A percentile compares a stretch with the other conserved stretches of the same genome.
Conservation (phyloP, 2,113 vertebrate genomes). For the Podarcis cretensis region DNA sequence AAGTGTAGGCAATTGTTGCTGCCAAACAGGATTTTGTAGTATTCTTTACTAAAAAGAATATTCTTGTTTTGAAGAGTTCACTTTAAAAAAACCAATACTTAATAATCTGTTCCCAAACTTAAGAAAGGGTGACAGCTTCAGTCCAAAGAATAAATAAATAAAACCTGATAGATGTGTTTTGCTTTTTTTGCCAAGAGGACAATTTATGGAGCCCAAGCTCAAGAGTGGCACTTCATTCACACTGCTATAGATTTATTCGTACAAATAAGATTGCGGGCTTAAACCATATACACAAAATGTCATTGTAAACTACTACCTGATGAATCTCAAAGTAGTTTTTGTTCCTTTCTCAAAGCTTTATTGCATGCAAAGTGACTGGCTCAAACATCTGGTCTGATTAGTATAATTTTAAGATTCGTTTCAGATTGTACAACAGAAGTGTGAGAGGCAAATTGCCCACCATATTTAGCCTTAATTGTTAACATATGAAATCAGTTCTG, state of each 20-base stretch:
- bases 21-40: not conserved
- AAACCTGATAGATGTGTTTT: constrained; percentile 28
- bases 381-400: not conserved
- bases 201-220: constrained; percentile 21
- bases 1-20: not conserved
- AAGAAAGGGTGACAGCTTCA: not conserved
- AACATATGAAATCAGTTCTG: not conserved
- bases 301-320: constrained; percentile 15
- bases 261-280: constrained; percentile 7
- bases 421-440: not conserved
- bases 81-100: not conserved
- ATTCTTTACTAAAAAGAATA: not conserved
- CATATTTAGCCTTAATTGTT: not conserved
- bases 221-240: constrained; percentile 8
- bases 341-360: not conserved
- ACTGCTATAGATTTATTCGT: constrained; percentile 19
- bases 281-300: not conserved
- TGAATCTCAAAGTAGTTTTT: not conserved
- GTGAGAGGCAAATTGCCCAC: not conserved
- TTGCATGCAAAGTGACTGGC: not conserved
- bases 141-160: not conserved
- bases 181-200: not conserved
- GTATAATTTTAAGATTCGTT: not conserved
- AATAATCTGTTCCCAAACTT: not conserved
- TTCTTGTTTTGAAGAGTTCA: not conserved